Conservation (phyloP, 1,140 invertebrate species). For the Parasteatoda tepidariorum region DNA sequence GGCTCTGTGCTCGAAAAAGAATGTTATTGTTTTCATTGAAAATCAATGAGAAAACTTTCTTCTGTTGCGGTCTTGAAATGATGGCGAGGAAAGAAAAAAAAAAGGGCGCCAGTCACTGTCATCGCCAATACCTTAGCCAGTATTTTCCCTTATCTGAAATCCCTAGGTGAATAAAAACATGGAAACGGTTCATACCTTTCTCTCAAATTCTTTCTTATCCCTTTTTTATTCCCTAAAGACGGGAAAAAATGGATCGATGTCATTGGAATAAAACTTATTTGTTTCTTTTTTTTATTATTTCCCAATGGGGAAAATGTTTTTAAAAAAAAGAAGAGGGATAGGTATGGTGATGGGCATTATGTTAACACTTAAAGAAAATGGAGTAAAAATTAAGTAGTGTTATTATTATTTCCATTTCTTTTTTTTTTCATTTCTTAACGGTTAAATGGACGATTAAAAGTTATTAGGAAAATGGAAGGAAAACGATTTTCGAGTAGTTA, state of each 20-base stretch:
- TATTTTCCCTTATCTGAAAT: not conserved
- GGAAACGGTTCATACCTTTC: not conserved
- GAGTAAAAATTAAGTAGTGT: not conserved
- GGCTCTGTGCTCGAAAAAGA: not conserved
- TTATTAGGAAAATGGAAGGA: no score
- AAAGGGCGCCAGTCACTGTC: not conserved
- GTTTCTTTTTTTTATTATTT: not conserved
- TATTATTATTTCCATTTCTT: no score
- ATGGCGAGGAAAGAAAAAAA: not conserved
- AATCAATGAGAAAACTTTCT: slow-evolving; percentile 9
- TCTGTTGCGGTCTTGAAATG: slow-evolving; percentile 7
- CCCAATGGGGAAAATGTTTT: not conserved
- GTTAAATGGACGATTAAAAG: no score
- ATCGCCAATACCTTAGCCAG: no score
- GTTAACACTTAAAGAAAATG: not conserved
- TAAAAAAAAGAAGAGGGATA: not conserved
- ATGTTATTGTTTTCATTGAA: slow-evolving; percentile 6
- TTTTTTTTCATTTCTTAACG: no score
- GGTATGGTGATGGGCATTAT: not conserved
- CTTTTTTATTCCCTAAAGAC: not conserved
- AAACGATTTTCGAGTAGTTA: no score
- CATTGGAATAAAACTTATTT: not conserved
- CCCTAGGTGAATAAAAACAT: not conserved
- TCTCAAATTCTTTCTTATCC: not conserved
- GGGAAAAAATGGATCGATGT: not conserved